phyloP scores from a whole-genome alignment of 2,797 vertebrate genomes.

The Semaprochilodus insignis region DNA sequence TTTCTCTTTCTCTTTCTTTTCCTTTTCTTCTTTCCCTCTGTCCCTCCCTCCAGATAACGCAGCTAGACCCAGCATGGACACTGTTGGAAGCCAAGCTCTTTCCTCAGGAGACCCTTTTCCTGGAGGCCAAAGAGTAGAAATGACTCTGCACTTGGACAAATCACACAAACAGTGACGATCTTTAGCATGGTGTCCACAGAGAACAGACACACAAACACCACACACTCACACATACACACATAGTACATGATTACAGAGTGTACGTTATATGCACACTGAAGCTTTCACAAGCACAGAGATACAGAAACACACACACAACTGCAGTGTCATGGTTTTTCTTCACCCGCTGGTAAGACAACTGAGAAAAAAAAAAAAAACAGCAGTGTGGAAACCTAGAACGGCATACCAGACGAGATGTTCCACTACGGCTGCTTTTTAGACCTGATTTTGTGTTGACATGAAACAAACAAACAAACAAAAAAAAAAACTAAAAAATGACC shows the following conservation, averaged over 20 bases:
- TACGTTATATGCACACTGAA: slow-evolving; percentile 77
- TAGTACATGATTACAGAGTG: slow-evolving; percentile 72
- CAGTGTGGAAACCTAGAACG: slow-evolving; percentile 62
- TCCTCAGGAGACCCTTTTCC: slow-evolving; percentile 99
- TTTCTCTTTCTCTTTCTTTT: slow-evolving; percentile 27
- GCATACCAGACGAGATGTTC: slow-evolving; percentile 64
- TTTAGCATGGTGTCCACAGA: slow-evolving; percentile 76
- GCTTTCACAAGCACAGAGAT: slow-evolving; percentile 90
- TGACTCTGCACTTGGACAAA: slow-evolving; percentile 62
- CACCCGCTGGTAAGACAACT: slow-evolving; percentile 64
- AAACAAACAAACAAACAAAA: slow-evolving; percentile 60
- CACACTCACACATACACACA: slow-evolving; percentile 70
- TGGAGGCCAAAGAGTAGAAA: slow-evolving; percentile 95
- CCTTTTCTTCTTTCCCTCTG: slow-evolving; percentile 18
- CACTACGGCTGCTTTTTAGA: slow-evolving; percentile 77
- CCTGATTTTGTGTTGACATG: slow-evolving; percentile 78
- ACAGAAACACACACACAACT: slow-evolving; percentile 63
- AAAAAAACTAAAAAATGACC: slow-evolving; percentile 62
- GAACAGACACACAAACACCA: slow-evolving; percentile 78
- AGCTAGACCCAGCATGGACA: slow-evolving; percentile 91
- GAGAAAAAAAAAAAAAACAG: slow-evolving; percentile 57
- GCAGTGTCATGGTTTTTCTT: slow-evolving; percentile 75
- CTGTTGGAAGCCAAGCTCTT: slow-evolving; percentile 97
- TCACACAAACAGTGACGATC: slow-evolving; percentile 71
- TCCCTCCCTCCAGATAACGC: slow-evolving; percentile 85